Base-by-base conservation (phyloP, 2,888 invertebrate genomes). In the Taenaris catops region DNA sequence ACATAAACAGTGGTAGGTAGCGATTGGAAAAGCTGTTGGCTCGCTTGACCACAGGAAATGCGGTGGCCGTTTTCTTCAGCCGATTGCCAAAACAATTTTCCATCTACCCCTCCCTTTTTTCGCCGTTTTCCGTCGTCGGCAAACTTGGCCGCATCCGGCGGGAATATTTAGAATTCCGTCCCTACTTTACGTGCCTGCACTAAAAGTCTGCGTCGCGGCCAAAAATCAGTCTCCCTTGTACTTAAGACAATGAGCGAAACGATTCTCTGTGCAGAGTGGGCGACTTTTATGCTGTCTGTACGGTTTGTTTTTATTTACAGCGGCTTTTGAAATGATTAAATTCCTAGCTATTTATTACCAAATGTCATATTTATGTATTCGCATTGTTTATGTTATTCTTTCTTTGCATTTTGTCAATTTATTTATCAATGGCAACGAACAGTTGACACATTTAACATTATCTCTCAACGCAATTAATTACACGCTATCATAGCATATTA, bases 31-130 rank as follows among this genome's bases (percentile, higher is more conserved):
- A 75, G 78, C 73, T 73, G 79, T 78, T 79, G 78, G 76, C 76
- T 44, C 47, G 49, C 49, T 73, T 76, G 79, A 78, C 81, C 84
- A 67, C 80, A 78, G 84, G 81, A 87, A 84, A 83, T 84, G 81
- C 68, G 72, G 72, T 66, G 62, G 69, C 68, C 65, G 62, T 69
- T 72, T 76, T 69, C 71, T 69, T 69, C 63, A 68, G 63, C 57
- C 68, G 68, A 68, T 70, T 73, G 71, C 73, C 73, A 71, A 71
- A 73, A 73, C 73, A 72, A 71, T 73, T 80, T 78, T 74, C 71
- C 70, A 70, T 73, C 71, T 72, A 70, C 71, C 68, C 63, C 62
- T 68, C 65, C 68, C 72, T 72, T n/a, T n/a, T n/a, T n/a, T 72
- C 66, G 32, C 75, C 66, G 69, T 74, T 79, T 72, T 72, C 69